Evolutionary conservation across 2,888 invertebrate genomes (phyloP).

Genomic region (Cephus pulcher): DNA sequence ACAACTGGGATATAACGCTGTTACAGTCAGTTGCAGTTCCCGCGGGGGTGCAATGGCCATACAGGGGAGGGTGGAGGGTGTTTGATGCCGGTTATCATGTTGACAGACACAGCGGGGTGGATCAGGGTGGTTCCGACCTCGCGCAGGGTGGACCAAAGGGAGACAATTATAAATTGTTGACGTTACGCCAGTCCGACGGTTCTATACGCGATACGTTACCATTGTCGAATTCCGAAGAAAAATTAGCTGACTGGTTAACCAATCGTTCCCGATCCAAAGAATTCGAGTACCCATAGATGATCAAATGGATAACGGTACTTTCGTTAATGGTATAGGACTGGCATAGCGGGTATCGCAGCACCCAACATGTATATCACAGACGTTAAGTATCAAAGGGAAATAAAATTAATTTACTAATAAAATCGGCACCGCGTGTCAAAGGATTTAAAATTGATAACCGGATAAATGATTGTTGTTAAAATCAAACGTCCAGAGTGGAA

Average conservation of each 20-base stretch:
- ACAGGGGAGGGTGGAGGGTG: slow-evolving; percentile 46
- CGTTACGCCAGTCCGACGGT: slow-evolving; percentile 48
- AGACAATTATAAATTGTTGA: slow-evolving; percentile 65
- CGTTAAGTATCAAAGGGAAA: neutral
- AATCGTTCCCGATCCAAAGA: neutral
- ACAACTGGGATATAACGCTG: slow-evolving; percentile 53
- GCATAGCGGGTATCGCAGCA: neutral
- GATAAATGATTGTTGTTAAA: neutral
- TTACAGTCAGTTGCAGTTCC: slow-evolving; percentile 63
- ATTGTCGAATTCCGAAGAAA: neutral
- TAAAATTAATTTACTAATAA: neutral
- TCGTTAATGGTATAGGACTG: neutral
- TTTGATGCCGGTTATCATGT: slow-evolving; percentile 65
- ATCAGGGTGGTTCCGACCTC: slow-evolving; percentile 18
- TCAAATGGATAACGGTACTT: neutral
- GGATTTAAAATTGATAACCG: neutral
- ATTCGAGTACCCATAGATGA: neutral
- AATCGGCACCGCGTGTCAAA: neutral
- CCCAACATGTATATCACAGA: neutral
- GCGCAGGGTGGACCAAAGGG: slow-evolving; percentile 38
- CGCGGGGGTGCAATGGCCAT: slow-evolving; percentile 30
- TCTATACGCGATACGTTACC: neutral
- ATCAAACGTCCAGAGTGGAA: neutral
- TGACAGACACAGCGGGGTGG: slow-evolving; percentile 61
- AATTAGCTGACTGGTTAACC: neutral